These are phyloP conservation scores for Todiramphus chloris DNA, from an alignment of 2,113 vertebrate genomes.

Conservation along the genomic window DNA sequence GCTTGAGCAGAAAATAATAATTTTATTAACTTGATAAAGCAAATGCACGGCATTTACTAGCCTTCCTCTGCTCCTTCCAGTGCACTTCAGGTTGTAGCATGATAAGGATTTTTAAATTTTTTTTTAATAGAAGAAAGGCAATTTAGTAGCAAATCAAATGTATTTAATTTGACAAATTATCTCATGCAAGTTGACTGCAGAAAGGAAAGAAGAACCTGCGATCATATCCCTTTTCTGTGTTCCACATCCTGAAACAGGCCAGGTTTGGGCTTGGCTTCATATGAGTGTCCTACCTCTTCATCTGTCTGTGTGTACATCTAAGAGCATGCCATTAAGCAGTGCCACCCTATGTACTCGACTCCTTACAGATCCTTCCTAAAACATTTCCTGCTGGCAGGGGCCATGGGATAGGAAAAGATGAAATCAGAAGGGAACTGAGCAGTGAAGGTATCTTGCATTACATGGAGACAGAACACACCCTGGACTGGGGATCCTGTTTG, in stretches of 20 bases:
- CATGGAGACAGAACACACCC: not conserved
- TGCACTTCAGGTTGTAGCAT: not conserved
- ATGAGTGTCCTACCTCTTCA: not conserved
- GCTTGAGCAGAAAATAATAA: not conserved
- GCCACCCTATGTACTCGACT: not conserved
- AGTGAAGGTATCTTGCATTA: not conserved
- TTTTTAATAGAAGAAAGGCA: not conserved
- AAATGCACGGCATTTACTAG: not conserved
- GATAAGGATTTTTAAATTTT: not conserved
- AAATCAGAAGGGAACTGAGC: not conserved
- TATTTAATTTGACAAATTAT: not conserved
- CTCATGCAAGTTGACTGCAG: rapidly evolving
- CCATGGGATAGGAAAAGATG: not conserved
- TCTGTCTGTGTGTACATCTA: not conserved
- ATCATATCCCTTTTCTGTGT: not conserved
- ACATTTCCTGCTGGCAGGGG: not conserved
- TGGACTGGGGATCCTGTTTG: not conserved
- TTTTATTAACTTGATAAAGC: not conserved
- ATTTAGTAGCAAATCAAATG: not conserved
- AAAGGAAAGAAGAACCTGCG: not conserved
- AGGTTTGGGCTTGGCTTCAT: not conserved
- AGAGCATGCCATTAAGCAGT: not conserved
- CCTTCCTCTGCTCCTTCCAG: not conserved
- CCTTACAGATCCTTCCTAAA: not conserved
- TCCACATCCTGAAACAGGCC: not conserved